Percentiles rank a stretch among this genome's conserved stretches.
These are phyloP conservation scores for Caenorhabditis plicata DNA, from an alignment of 2,888 invertebrate species.

Conservation along the genomic window DNA sequence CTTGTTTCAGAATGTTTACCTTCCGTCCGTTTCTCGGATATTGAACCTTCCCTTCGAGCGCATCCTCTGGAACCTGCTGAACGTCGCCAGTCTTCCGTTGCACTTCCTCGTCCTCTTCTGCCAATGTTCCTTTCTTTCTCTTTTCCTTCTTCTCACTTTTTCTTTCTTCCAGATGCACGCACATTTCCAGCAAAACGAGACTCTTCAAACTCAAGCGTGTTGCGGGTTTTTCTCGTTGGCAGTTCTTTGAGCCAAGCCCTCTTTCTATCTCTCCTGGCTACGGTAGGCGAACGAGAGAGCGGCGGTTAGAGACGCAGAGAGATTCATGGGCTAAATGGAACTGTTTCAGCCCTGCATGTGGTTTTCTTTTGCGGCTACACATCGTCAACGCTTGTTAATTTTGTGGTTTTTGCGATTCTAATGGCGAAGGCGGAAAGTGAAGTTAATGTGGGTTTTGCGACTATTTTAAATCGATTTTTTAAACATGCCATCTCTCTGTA, in stretches of 20 bases:
- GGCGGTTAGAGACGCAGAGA: conserved; percentile 13
- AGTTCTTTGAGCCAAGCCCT: conserved; percentile 16
- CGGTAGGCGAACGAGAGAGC: conserved; percentile 38
- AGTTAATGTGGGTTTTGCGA: not conserved
- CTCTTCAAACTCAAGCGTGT: too few relatives aligned
- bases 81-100: conserved; percentile 15
- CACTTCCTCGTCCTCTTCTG: conserved; percentile 22
- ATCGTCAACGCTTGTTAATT: conserved; percentile 22
- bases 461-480: too few relatives aligned
- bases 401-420: conserved; percentile 17
- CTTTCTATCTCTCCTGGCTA: conserved; percentile 23
- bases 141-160: not conserved
- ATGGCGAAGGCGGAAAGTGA: conserved; percentile 2
- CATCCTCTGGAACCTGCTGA: conserved; percentile 37
- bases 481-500: too few relatives aligned
- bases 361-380: conserved; percentile 31
- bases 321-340: too few relatives aligned
- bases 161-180: conserved; percentile 3
- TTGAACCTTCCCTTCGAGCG: conserved; percentile 50
- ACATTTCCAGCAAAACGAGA: conserved; percentile 7
- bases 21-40: conserved; percentile 51
- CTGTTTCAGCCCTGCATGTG: conserved; percentile 19
- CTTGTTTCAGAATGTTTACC: conserved; percentile 37
- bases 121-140: conserved; percentile 9
- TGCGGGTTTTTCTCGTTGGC: conserved; percentile 14